Conservation (phyloP, 2,113 vertebrate genomes). For the Tychaedon coryphoeus region DNA sequence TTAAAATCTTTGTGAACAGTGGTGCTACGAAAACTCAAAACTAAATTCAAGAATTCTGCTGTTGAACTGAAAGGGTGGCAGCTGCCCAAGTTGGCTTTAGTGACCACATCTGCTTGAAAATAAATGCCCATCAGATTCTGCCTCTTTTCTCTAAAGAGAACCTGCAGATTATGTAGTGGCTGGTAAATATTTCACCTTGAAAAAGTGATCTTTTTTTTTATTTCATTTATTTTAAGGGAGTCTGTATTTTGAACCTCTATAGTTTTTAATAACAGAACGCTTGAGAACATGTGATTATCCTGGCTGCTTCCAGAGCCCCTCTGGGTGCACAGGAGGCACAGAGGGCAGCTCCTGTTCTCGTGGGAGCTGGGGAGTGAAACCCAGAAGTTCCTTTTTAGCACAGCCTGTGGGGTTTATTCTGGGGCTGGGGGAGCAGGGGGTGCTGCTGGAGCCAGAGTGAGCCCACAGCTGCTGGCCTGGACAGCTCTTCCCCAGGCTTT, state of each 20-base stretch:
- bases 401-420: rapidly evolving
- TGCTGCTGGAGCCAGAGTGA: background rate
- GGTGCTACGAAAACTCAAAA: background rate
- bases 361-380: background rate
- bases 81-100: background rate
- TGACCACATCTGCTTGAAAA: background rate
- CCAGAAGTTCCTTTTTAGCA: background rate
- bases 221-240: background rate
- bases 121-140: background rate
- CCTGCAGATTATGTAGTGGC: background rate
- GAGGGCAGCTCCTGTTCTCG: background rate
- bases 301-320: background rate
- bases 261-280: background rate
- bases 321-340: background rate
- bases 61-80: background rate
- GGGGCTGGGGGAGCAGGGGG: background rate
- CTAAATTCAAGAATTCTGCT: background rate
- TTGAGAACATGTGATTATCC: background rate
- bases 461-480: rapidly evolving
- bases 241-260: background rate
- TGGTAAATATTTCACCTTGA: background rate
- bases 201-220: background rate
- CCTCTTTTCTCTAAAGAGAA: background rate
- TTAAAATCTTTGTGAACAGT: background rate
- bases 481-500: background rate